Evolutionary conservation across 2,888 invertebrate genomes (phyloP).

Genomic region (Boloria euphrosyne): DNA sequence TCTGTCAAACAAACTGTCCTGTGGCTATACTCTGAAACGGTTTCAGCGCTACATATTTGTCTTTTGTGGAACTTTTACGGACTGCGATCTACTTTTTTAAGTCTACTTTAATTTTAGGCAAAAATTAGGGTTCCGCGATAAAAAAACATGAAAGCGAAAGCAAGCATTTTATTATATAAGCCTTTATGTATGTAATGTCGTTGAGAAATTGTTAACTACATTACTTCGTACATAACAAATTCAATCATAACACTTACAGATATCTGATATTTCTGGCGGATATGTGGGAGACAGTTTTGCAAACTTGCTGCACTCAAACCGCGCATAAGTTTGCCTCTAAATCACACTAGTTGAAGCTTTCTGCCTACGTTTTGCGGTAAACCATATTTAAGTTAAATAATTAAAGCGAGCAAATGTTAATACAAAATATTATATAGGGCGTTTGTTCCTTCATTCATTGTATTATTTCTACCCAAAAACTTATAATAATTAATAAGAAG

Average conservation of each 20-base stretch:
- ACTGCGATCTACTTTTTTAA: too few relatives aligned
- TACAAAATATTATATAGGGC: background rate
- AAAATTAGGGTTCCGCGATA: too few relatives aligned
- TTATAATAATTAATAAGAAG: constrained; percentile 30
- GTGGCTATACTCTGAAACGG: too few relatives aligned
- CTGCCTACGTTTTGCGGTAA: constrained; percentile 26
- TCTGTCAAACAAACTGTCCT: too few relatives aligned
- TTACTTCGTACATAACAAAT: constrained; percentile 5
- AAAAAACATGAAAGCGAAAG: too few relatives aligned
- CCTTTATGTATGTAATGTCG: too few relatives aligned
- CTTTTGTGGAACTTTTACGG: too few relatives aligned
- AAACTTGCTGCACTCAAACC: constrained; percentile 58
- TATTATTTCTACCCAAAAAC: constrained; percentile 15
- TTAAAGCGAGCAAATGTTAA: background rate
- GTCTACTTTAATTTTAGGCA: too few relatives aligned
- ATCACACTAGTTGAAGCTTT: constrained; percentile 56
- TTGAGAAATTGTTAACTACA: too few relatives aligned
- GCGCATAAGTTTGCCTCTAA: constrained; percentile 60
- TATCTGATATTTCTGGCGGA: constrained; percentile 39
- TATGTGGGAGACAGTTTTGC: constrained; percentile 48
- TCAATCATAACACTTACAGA: constrained; percentile 33
- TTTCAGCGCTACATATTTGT: too few relatives aligned
- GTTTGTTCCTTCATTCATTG: constrained; percentile 13
- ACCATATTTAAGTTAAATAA: constrained; percentile 35
- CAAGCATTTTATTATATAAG: too few relatives aligned